A percentile compares a stretch with the other conserved stretches of the same genome.
Evolutionary conservation across 2,113 vertebrate species (phyloP).

Genomic region (Puntigrus tetrazona): DNA sequence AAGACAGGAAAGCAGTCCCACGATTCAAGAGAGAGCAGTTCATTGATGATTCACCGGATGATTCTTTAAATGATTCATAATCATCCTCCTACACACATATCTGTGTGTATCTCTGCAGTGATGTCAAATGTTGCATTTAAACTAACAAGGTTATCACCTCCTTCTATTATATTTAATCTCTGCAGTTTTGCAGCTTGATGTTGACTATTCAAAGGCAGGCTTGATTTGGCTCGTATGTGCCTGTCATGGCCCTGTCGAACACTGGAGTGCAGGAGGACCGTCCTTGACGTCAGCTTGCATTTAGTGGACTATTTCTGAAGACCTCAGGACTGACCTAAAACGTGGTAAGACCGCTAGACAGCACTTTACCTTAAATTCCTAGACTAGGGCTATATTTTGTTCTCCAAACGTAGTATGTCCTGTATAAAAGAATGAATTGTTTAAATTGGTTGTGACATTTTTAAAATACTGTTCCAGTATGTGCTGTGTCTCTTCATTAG

Average conservation of each 20-base stretch:
- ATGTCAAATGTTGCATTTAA: neutral
- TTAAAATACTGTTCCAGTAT: neutral
- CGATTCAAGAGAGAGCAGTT: neutral
- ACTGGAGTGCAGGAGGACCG: neutral
- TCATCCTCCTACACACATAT: neutral
- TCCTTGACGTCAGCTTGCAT: neutral
- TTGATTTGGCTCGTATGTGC: slow-evolving; percentile 22
- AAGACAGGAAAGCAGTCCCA: neutral
- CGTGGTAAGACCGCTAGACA: slow-evolving; percentile 11
- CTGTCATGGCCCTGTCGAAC: slow-evolving; percentile 15
- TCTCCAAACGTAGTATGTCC: neutral
- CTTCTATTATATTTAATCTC: neutral
- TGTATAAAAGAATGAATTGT: neutral
- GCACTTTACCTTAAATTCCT: neutral
- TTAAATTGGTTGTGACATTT: neutral
- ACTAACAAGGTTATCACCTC: neutral
- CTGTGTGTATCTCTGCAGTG: neutral
- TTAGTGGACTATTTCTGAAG: neutral
- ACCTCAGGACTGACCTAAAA: neutral
- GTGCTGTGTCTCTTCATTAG: neutral
- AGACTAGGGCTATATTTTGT: neutral
- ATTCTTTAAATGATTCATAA: neutral
- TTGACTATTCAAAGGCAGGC: neutral
- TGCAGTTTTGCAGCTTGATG: slow-evolving; percentile 2
- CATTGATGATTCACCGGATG: neutral